Evolutionary conservation across 2,113 vertebrate genomes (phyloP).

Genomic region (Ginglymostoma cirratum): DNA sequence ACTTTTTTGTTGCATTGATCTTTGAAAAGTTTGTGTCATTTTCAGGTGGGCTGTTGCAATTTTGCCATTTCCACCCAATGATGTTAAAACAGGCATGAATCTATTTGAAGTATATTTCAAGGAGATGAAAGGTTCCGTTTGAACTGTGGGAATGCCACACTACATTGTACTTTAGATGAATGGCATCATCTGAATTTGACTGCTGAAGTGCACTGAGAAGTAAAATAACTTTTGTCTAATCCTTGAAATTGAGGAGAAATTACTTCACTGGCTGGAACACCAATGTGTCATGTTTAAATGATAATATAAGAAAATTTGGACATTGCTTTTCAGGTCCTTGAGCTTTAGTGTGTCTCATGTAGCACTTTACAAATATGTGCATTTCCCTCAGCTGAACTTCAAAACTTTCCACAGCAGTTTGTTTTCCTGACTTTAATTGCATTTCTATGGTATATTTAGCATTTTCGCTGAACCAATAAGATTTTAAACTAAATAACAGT

Average conservation of each 20-base stretch:
- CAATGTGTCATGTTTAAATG: not conserved
- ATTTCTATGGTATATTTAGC: not conserved
- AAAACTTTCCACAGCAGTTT: not conserved
- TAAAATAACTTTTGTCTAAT: conserved; percentile 22
- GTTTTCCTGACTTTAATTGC: not conserved
- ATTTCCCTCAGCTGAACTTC: not conserved
- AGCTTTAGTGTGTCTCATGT: not conserved
- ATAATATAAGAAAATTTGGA: conserved; percentile 5
- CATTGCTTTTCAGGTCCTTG: not conserved
- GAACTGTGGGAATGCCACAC: not conserved
- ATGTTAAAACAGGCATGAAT: not conserved
- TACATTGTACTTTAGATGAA: not conserved
- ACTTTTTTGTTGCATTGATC: not conserved
- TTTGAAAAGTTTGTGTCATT: not conserved
- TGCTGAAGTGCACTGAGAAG: not conserved
- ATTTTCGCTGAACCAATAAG: not conserved
- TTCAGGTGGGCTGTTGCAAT: not conserved
- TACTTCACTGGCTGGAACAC: not conserved
- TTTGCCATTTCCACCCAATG: not conserved
- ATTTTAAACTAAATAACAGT: not conserved
- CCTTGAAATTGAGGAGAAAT: conserved; percentile 16
- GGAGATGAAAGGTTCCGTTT: not conserved
- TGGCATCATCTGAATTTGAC: not conserved
- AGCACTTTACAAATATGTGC: not conserved
- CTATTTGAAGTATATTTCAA: not conserved